These are phyloP conservation scores for Neolamprologus devosi DNA, from an alignment of 2,113 vertebrate genomes.

Conservation along the genomic window DNA sequence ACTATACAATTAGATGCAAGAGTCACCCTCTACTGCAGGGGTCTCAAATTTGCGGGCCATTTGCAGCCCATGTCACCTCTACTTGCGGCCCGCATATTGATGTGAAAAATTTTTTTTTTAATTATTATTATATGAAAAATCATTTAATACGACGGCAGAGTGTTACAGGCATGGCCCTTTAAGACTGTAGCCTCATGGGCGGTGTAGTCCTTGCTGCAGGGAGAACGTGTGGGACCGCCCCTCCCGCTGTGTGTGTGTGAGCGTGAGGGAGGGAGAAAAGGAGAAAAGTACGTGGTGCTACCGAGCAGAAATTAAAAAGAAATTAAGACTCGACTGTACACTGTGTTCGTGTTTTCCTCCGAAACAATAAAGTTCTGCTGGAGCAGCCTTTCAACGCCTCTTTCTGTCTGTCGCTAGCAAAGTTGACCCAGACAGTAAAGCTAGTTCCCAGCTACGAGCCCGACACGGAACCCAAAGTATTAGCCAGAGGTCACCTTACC, in stretches of 20 bases:
- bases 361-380: not conserved
- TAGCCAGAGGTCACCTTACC: not conserved
- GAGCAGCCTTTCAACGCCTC: not conserved
- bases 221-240: not conserved
- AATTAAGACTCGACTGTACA: not conserved
- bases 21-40: not conserved
- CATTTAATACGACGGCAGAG: not conserved
- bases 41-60: not conserved
- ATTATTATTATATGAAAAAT: not conserved
- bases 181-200: not conserved
- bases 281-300: not conserved
- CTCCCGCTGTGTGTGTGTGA: not conserved
- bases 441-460: not conserved
- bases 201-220: not conserved
- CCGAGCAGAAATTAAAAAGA: not conserved
- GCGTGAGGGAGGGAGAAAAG: not conserved
- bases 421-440: not conserved
- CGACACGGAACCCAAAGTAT: rapidly evolving
- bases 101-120: not conserved
- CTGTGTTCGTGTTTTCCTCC: not conserved
- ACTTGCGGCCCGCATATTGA: not conserved
- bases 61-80: not conserved
- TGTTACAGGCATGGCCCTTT: not conserved
- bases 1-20: not conserved
- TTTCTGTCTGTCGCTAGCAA: not conserved